Evolutionary conservation across 2,888 invertebrate species (phyloP), one percentile per base, ranked within the genome.

Genomic region (Onthophagus sagittarius): DNA sequence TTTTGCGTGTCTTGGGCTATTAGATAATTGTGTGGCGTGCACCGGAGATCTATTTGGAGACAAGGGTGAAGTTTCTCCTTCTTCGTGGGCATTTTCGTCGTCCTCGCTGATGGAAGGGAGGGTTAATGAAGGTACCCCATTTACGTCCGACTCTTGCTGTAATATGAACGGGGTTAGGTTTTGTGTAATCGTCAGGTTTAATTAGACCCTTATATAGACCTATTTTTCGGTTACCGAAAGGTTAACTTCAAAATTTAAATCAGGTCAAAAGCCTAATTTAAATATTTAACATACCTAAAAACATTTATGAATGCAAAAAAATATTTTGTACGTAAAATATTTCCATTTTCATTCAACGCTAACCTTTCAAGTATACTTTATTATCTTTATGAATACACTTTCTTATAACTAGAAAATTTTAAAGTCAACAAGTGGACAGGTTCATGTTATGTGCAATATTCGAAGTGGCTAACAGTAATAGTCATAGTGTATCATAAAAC

Each of bases 51-150:
- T 87, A 80, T 89, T 92, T 72, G 89, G 92, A 31, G 90, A 92
- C 69, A 91, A 89, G 0, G 90, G 88, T 4, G 91, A 90, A 7
- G 88, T 88, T 80, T 88, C 87, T 33, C 91, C 91, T 74, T 95
- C 95, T 53, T 93, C 93, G 31, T 91, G 92, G 23, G 88, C 85
- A 80, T 95, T 95, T 84, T 96, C 97, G 82, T 97, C 97, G 79
- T 97, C 97, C 85, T 98, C 97, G 74, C 96, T 96, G 83, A 98
- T 98, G 62, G 97, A 97, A 1, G 97, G 97, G 65, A 96, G 86
- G 0, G 95, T 94, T 77, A 96, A 86, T 0, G 95, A 92, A 0
- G 95, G 94, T 71, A 92, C 89, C 7, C 94, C 94, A 79, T 93
- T 93, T 74, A 90, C 90, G 75, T 93, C 93, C 0, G 91, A 92